Conservation (phyloP, 2,797 vertebrate species). For the Phrynocephalus forsythii region DNA sequence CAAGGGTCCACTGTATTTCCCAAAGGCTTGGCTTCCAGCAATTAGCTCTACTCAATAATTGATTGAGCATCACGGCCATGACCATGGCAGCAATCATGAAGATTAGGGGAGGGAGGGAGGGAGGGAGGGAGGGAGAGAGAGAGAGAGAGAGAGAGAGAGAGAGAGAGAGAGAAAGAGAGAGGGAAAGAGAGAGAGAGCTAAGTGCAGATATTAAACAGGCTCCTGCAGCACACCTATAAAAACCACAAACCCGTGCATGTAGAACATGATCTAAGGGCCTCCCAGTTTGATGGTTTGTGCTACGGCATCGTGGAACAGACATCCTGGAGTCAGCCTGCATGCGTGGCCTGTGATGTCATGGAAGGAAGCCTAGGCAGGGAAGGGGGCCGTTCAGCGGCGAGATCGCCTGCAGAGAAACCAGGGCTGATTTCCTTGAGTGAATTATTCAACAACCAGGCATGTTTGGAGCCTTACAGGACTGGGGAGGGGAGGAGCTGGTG, state of each 20-base stretch:
- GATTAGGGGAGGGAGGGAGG: not conserved
- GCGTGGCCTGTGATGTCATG: not conserved
- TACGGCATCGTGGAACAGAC: not conserved
- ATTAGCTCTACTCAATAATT: not conserved
- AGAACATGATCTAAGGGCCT: not conserved
- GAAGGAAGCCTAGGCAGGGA: not conserved
- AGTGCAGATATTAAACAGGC: slow-evolving; percentile 9
- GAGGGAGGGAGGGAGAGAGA: too few relatives aligned
- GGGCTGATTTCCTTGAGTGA: not conserved
- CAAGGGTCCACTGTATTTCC: not conserved
- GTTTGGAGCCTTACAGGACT: not conserved
- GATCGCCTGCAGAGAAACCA: not conserved
- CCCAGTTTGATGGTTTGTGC: not conserved
- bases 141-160: not conserved
- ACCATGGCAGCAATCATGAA: not conserved
- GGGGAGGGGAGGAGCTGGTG: too few relatives aligned
- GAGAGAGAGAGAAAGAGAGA: not conserved
- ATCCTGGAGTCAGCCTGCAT: not conserved
- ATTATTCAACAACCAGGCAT: not conserved
- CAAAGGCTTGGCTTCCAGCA: not conserved
- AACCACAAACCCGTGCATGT: not conserved
- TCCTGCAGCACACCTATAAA: not conserved
- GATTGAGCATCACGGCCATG: not conserved
- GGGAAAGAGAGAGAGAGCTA: not conserved
- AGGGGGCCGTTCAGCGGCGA: not conserved